phyloP scores from a whole-genome alignment of 2,888 invertebrate genomes.

The Didymodactylos carnosus region DNA sequence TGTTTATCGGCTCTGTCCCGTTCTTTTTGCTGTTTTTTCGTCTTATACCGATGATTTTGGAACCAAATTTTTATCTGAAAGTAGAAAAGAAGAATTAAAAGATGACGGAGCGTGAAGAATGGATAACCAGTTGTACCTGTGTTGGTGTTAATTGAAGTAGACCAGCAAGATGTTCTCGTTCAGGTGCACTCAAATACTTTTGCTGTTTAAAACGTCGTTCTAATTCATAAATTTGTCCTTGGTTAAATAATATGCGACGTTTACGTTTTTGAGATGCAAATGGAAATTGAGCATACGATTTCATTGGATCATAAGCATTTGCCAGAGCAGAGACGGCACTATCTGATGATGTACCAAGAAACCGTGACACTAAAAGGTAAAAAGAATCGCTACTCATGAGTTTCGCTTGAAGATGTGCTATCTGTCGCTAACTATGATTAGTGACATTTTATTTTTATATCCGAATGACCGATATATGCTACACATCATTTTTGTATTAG shows the following conservation, averaged over 20 bases:
- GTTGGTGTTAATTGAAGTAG: constrained; percentile 85
- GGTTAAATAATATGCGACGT: constrained; percentile 81
- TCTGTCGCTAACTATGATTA: too few relatives aligned
- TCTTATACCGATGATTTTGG: constrained; percentile 15
- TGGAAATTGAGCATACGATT: constrained; percentile 6
- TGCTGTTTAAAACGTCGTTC: constrained; percentile 91
- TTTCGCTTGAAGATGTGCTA: too few relatives aligned
- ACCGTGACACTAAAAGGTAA: background rate
- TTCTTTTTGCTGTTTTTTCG: constrained; percentile 13
- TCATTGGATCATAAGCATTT: background rate
- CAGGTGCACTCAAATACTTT: constrained; percentile 87
- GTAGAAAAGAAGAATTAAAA: background rate
- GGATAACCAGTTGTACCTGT: constrained; percentile 40
- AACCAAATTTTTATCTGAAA: constrained; percentile 13
- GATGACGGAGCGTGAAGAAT: background rate
- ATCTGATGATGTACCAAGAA: background rate
- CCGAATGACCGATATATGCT: background rate
- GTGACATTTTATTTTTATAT: background rate
- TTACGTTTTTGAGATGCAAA: constrained; percentile 43
- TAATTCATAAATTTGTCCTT: constrained; percentile 90
- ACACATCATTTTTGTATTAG: background rate
- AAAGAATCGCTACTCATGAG: background rate
- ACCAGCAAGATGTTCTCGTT: constrained; percentile 81
- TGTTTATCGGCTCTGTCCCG: background rate
- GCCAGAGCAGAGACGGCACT: background rate